Evolutionary conservation across 2,113 vertebrate genomes (phyloP), one percentile per base, ranked within the genome.

Genomic region (Rhabdornis inornatus): DNA sequence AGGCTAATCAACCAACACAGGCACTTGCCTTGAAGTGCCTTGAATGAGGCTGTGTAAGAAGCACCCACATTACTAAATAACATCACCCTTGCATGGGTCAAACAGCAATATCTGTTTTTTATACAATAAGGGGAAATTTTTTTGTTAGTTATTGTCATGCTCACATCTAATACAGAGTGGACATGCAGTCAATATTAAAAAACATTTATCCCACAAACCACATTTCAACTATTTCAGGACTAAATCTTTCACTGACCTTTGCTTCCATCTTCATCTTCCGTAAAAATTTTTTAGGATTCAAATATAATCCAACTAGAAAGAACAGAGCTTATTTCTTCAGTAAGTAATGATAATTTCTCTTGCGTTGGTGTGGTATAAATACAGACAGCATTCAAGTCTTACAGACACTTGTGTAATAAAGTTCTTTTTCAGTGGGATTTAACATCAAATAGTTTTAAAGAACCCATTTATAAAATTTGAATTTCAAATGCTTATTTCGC

Each of bases 401-500:
- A 90, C 16, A 88, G 45, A 13, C 50, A 92, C 44, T 83, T 30
- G 11, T 66, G 63, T 65, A 83, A 94, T 80, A 59, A 90, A 79
- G 61, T 85, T 93, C 11, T 84, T 94, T 83, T 84, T 65, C 63
- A 30, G 50, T 80, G 42, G 37, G 78, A 91, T 88, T 95, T 91
- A 94, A 90, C 64, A 89, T 87, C 81, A 95, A 95, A 80, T 80
- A 86, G 71, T 90, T 92, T 91, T 88, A 92, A 91, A 80, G 78
- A 83, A 80, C 25, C 27, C 85, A 83, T 88, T 93, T 91, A 92
- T 57, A 83, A 95, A 90, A 95, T 96, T 55, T 91, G 87, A 94
- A 94, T 95, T 95, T 97, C 82, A 93, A 96, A 96, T 90, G 55
- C 42, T 77, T 80, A 87, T 83, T 93, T 91, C 33, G 6, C 61